Evolutionary conservation across 2,888 invertebrate genomes (phyloP), one percentile per base, ranked within the genome.

Genomic region (Gandaritis pyraliata): DNA sequence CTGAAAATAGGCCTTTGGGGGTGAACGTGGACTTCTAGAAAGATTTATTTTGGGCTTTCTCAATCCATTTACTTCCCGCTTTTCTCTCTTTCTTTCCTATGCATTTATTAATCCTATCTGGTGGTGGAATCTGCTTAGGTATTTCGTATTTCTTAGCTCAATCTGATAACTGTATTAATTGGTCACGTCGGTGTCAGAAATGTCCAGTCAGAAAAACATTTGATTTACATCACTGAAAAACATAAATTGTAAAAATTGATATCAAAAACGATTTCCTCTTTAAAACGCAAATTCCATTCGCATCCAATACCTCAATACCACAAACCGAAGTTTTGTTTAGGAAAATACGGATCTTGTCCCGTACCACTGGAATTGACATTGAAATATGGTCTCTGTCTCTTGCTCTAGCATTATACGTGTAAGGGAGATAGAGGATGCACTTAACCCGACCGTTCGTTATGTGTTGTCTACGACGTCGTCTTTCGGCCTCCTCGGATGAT

Each of bases 401-500:
- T 64, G 72, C 75, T 77, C 71, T 48, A 41, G 30, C 71, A 66
- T 60, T 50, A 51, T 30, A 23, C 49, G 58, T n/a, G 73, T 46
- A 65, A 60, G 74, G 76, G 66, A 62, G 82, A 83, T 57, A 58
- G 69, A 41, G 60, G 58, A 71, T 72, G 76, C 75, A 77, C 77
- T 80, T 77, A 80, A 79, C 76, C 75, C 72, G 72, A 72, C 81
- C 79, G 83, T 83, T 84, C 80, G 82, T 83, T 83, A 78, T 82
- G 74, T 77, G 80, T 77, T 80, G 83, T 81, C 84, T 83, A 74
- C 82, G 72, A 77, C 75, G 80, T 79, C 75, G 78, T 75, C 76
- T 77, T 78, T 80, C 76, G 75, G 77, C 77, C 77, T 77, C 72
- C 71, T 78, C 75, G 76, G 80, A 83, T 85, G 85, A 86, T 85